Evolutionary conservation across 2,888 invertebrate species (phyloP).

Genomic region (Phrixothrix hirtus): DNA sequence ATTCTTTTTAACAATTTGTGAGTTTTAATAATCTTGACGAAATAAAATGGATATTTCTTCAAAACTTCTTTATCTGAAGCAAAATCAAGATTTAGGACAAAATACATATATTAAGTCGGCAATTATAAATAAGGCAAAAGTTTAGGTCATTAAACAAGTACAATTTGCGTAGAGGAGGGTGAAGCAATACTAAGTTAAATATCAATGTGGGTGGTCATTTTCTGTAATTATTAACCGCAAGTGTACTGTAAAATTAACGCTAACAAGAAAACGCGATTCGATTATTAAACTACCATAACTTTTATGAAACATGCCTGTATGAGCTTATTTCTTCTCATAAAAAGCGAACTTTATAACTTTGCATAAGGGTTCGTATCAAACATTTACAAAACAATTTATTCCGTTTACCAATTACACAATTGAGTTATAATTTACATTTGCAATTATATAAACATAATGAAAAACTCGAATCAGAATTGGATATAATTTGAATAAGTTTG

Average conservation of each 20-base stretch:
- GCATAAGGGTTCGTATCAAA: slow-evolving; percentile 45
- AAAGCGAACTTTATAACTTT: slow-evolving; percentile 45
- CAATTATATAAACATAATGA: no score
- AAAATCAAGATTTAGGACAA: slow-evolving; percentile 11
- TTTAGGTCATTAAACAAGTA: slow-evolving; percentile 34
- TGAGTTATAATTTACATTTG: no score
- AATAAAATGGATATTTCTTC: background rate
- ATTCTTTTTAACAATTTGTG: no score
- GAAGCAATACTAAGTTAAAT: slow-evolving; percentile 30
- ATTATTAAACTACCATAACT: slow-evolving; percentile 47
- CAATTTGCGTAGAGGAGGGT: slow-evolving; percentile 27
- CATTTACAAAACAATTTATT: slow-evolving; percentile 40
- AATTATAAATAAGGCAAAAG: slow-evolving; percentile 30
- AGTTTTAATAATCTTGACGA: background rate
- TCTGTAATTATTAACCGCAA: slow-evolving; percentile 44
- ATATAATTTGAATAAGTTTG: slow-evolving; percentile 15
- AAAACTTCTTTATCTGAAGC: background rate
- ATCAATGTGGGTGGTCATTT: slow-evolving; percentile 44
- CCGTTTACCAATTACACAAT: slow-evolving; percentile 39
- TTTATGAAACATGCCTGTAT: slow-evolving; percentile 44
- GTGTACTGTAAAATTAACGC: slow-evolving; percentile 44
- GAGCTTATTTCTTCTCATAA: slow-evolving; percentile 43
- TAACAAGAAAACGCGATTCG: slow-evolving; percentile 45
- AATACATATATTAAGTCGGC: slow-evolving; percentile 21
- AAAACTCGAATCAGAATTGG: no score